Conservation (phyloP, 2,113 vertebrate genomes). For the Pelodiscus sinensis region DNA sequence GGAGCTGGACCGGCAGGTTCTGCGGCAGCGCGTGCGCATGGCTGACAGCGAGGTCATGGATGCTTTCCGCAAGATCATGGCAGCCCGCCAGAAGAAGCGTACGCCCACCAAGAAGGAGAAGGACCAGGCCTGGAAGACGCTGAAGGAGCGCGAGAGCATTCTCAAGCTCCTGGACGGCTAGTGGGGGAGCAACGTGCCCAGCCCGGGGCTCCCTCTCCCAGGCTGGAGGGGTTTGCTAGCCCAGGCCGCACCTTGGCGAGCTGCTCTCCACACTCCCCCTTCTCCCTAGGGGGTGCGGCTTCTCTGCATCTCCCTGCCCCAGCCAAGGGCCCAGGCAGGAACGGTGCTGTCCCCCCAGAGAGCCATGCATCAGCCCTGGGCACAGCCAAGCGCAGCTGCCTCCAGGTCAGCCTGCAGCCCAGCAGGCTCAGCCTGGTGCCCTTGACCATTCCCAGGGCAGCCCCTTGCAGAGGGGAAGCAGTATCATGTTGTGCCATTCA, state of each 20-base stretch:
- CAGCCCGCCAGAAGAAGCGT: conserved; percentile 97
- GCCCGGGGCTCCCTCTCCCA: too few relatives aligned
- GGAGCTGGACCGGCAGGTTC: conserved; percentile 94
- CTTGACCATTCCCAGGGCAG: too few relatives aligned
- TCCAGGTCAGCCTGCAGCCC: background rate
- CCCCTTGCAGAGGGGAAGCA: too few relatives aligned
- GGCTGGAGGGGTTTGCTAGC: background rate
- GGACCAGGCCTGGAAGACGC: conserved; percentile 96
- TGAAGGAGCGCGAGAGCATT: conserved; percentile 97
- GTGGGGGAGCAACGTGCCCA: background rate
- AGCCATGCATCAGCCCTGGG: background rate
- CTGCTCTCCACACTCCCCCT: too few relatives aligned
- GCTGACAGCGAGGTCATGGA: conserved; percentile 99
- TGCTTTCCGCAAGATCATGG: conserved; percentile 99
- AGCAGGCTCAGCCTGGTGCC: too few relatives aligned
- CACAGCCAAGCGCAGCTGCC: background rate
- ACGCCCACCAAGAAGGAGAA: conserved; percentile 98
- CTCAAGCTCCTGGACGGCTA: conserved; percentile 94
- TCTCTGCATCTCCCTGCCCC: background rate
- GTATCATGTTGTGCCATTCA: too few relatives aligned
- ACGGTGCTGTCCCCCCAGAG: background rate
- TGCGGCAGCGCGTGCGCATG: conserved; percentile 94
- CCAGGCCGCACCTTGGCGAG: background rate
- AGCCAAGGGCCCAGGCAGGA: too few relatives aligned
- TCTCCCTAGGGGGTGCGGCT: background rate